A percentile compares a stretch with the other conserved stretches of the same genome.
phyloP scores from a whole-genome alignment of 2,888 invertebrate genomes.

The Perizoma affinitatum region DNA sequence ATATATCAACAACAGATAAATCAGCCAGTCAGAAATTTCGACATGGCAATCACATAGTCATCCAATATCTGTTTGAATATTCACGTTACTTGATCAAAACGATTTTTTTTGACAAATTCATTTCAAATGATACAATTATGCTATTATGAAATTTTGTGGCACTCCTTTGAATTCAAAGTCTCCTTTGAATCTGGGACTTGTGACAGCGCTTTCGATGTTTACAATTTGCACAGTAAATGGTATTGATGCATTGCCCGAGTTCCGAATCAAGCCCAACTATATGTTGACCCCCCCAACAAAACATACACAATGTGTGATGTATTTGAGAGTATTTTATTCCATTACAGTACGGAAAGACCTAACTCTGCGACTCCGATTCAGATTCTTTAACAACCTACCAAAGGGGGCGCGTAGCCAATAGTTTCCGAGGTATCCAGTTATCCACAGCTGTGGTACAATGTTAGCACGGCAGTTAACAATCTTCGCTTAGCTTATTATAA shows the following conservation, averaged over 20 bases:
- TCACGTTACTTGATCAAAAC: too few relatives aligned
- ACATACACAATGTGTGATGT: conserved; percentile 51
- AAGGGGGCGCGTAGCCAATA: conserved; percentile 94
- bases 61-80: too few relatives aligned
- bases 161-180: too few relatives aligned
- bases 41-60: not conserved
- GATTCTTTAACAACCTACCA: conserved; percentile 97
- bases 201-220: too few relatives aligned
- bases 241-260: conserved; percentile 42
- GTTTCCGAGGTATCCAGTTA: conserved; percentile 63
- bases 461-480: conserved; percentile 75
- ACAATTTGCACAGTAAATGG: not conserved
- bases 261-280: conserved; percentile 36
- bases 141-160: too few relatives aligned
- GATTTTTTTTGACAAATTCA: too few relatives aligned
- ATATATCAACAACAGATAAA: conserved; percentile 1
- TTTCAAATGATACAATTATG: too few relatives aligned
- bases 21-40: too few relatives aligned
- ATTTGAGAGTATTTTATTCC: conserved; percentile 77
- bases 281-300: conserved; percentile 33
- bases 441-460: conserved; percentile 57
- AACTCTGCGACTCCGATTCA: conserved; percentile 97
- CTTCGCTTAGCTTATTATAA: conserved; percentile 79
- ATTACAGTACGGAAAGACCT: conserved; percentile 97
- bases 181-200: too few relatives aligned